Base-by-base conservation (phyloP, 1,140 invertebrate genomes). In the Amphibalanus amphitrite region DNA sequence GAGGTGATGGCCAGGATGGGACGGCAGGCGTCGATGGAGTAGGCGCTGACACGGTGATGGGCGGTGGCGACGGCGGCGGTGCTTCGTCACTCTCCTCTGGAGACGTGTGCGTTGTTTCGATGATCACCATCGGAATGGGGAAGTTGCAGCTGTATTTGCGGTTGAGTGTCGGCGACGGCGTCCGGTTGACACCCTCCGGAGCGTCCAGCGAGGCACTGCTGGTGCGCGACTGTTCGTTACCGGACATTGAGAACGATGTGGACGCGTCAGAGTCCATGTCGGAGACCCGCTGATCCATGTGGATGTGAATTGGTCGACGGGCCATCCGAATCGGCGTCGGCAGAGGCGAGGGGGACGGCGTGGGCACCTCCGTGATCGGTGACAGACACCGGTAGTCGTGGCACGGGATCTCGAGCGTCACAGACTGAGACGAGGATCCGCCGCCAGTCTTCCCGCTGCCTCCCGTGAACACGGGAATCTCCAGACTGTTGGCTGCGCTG, bases 281-380 rank as follows among this genome's bases (percentile, higher is more conserved):
- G 0, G 73, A 73, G 28, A 73, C 74, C 33, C 73, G 74, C 23
- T 74, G 70, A 28, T 75, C 75, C 65, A 72, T 71, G 47, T 59
- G 47, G 47, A 59, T 59, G 20, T 69, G 74, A 73, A n/a, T 74
- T 74, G 20, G 73, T 71, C 4, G 75, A 28, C 25, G 74, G 73
- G 67, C 74, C 73, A 69, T 74, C 74, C 29, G 74, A 75, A 29
- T 75, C 74, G 88, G 88, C 1, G 87, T 88, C 13, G 87, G 82
- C 38, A 86, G 81, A 26, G 87, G 88, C 17, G 87, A 88, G 83
- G 86, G 70, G 83, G 82, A 59, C 0, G 87, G 88, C 4, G 87
- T 88, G 0, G 88, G 87, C 70, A 89, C 79, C 78, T 89, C 87
- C 69, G 87, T 81, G 72, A 89, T 89, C 0, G 88, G 87, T 38